Base-by-base conservation (phyloP, 1,140 invertebrate species). In the Papilio xuthus region DNA sequence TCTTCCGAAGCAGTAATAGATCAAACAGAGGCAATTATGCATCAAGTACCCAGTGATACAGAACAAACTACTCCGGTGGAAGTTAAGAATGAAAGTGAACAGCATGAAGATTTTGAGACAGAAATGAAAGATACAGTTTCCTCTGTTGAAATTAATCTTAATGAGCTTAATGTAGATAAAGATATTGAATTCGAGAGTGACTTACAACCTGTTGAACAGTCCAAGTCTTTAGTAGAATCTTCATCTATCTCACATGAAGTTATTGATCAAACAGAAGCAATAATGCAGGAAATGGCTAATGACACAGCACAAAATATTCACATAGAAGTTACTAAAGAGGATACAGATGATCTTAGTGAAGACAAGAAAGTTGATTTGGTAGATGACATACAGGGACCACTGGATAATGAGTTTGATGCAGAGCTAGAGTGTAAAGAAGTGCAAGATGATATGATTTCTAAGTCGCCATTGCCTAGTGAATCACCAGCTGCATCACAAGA, bases 371-470 rank as follows among this genome's bases (percentile, higher is more conserved):
- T 71, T 80, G 32, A 75, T 69, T 56, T 70, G n/a, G 69, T 75
- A 72, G 79, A 79, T 42, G 28, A 47, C 50, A 41, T 70, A n/a
- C 23, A 81, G 26, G 85, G 85, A 37, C 67, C 82, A 28, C 82
- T 83, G 60, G 83, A 85, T 70, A 85, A 88, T 60, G 83, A 79
- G 76, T 72, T 87, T 28, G 85, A 88, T 23, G 60, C 72, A 47
- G 84, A 87, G 41, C 67, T 80, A 20, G 23, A 82, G 20, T 70
- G 77, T 15, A 53, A 63, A 15, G 81, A 81, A 53, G 67, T 28
- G 15, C 56, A 79, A 32, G 78, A 84, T 75, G 63, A 73, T 42
- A 47, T 76, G 13, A 37, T 73, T 53, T 74, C 83, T 15, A 75
- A 82, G 47, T 82, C 81, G 18, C 79, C 78, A 44, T 69, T 78